Base-by-base conservation (phyloP, 2,888 invertebrate species). In the Ochlodes sylvanus region DNA sequence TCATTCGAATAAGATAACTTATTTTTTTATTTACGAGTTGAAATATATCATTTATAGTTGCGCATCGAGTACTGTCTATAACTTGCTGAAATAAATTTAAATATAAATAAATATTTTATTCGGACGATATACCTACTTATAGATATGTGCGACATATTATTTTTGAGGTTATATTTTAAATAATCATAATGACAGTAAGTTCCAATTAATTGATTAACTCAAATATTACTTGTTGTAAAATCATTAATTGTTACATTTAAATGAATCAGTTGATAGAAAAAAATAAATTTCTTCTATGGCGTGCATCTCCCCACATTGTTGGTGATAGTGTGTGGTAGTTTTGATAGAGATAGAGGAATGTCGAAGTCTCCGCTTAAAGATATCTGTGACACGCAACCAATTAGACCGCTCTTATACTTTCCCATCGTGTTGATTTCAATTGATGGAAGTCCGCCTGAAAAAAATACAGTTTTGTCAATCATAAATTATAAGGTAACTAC, bases 371-470 rank as follows among this genome's bases (percentile, higher is more conserved):
- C 96, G 74, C 96, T 97, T 61, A 98, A 91, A 1, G 96, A 96
- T 76, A 98, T 95, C 87, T 97, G 97, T 54, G 97, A 96, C 77
- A 98, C 95, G 89, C 98, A 98, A 42, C 98, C 98, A 50, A 95
- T 93, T 70, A 97, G 95, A 38, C 98, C 98, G 71, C 94, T 94
- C 63, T 94, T 93, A 87, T 97, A 98, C 85, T 95, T 95, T 64
- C 95, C 95, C 75, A 95, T 94, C 4, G 96, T 96, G 79, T 95
- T 95, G 79, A 95, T 94, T 74, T 95, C 95, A 80, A 97, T 95
- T 77, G 97, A 96, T 63, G 97, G 96, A 83, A 97, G 94, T 12
- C 98, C 98, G 82, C 98, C 98, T 98, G 87, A 4, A 62, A 76
- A 71, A 63, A 62, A 44, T 27, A 27, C 27, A 27, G n/a, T n/a